Conservation (phyloP, 1,140 invertebrate genomes). For the Drosophila malerkotliana region DNA sequence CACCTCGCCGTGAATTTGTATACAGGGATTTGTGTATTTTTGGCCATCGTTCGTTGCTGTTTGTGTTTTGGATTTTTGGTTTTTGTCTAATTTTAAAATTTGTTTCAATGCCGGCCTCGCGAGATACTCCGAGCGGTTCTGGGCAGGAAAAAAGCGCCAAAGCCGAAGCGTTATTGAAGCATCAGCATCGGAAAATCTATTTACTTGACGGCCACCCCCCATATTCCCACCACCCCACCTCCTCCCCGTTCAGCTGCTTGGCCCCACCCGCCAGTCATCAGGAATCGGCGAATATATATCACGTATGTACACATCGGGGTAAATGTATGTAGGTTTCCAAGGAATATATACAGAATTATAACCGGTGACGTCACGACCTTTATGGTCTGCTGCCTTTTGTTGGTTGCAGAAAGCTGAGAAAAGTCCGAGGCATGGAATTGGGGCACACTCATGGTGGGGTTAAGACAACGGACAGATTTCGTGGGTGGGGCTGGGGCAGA, state of each 20-base stretch:
- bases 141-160: slow-evolving; percentile 39
- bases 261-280: neutral
- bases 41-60: slow-evolving; percentile 58
- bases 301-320: neutral
- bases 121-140: slow-evolving; percentile 45
- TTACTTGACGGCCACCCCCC: slow-evolving; percentile 50
- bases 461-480: neutral
- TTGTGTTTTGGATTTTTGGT: slow-evolving; percentile 52
- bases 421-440: slow-evolving; percentile 7
- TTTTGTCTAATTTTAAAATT: slow-evolving; percentile 76
- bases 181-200: slow-evolving; percentile 53
- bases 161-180: slow-evolving; percentile 45
- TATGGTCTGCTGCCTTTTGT: slow-evolving; percentile 64
- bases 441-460: slow-evolving; percentile 10
- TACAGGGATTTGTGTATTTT: slow-evolving; percentile 44
- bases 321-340: neutral
- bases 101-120: slow-evolving; percentile 76
- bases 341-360: slow-evolving; percentile 5
- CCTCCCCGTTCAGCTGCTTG: neutral
- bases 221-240: too few relatives aligned
- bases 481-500: neutral
- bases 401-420: slow-evolving; percentile 47
- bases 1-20: neutral
- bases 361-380: slow-evolving; percentile 59
- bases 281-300: neutral